A percentile compares a stretch with the other conserved stretches of the same genome.
phyloP scores from a whole-genome alignment of 2,113 vertebrate genomes.

The Plectropomus leopardus region DNA sequence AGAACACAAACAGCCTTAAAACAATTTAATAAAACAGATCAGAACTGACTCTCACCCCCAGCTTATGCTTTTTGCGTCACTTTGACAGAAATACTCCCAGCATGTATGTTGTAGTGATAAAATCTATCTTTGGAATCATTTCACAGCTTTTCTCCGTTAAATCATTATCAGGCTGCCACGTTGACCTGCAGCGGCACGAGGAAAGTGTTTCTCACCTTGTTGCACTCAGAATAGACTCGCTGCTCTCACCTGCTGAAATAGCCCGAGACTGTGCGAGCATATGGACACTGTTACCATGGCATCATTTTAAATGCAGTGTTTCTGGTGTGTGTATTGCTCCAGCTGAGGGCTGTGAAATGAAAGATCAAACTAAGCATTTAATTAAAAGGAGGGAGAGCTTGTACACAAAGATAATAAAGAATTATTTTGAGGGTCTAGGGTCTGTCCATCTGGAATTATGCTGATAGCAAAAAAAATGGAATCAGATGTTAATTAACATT shows the following conservation, averaged over 20 bases:
- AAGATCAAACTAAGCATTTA: too few relatives aligned
- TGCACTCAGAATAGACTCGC: constrained; percentile 20
- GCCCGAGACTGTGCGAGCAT: not conserved
- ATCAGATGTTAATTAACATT: too few relatives aligned
- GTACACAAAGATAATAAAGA: too few relatives aligned
- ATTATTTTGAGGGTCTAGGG: too few relatives aligned
- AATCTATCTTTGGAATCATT: constrained; percentile 14
- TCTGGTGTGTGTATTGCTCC: not conserved
- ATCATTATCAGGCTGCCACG: constrained; percentile 1
- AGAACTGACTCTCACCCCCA: not conserved
- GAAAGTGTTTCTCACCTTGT: not conserved
- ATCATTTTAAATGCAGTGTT: not conserved
- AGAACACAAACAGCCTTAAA: too few relatives aligned
- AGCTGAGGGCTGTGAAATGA: too few relatives aligned
- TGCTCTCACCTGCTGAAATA: constrained; percentile 36
- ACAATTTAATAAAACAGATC: too few relatives aligned
- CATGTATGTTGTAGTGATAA: not conserved
- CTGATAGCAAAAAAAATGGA: too few relatives aligned
- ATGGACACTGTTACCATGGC: not conserved
- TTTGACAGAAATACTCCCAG: not conserved
- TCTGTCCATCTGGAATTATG: too few relatives aligned
- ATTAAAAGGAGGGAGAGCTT: too few relatives aligned
- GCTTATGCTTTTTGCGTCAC: constrained; percentile 18
- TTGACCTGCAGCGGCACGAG: constrained; percentile 7
- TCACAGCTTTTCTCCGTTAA: constrained; percentile 8